Evolutionary conservation across 2,113 vertebrate genomes (phyloP).

Genomic region (Lonchura striata): DNA sequence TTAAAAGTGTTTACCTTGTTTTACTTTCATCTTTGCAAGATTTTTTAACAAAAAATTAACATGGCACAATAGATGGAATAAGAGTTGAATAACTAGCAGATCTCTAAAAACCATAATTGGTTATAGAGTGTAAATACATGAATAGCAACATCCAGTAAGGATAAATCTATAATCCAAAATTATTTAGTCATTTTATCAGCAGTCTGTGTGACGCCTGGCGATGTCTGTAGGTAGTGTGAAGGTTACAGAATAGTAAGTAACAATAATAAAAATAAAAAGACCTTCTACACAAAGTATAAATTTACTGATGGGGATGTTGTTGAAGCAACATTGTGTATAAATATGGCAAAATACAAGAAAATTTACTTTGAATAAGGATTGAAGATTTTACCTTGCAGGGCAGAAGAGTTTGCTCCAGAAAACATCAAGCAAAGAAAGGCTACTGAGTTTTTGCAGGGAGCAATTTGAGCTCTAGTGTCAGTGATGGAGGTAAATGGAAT

Average conservation of each 20-base stretch:
- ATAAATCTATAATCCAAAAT: not conserved
- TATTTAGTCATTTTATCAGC: not conserved
- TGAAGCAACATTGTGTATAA: not conserved
- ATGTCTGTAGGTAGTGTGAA: not conserved
- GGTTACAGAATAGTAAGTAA: not conserved
- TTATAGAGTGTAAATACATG: not conserved
- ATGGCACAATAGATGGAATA: fast-evolving
- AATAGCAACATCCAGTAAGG: not conserved
- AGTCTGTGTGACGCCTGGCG: not conserved
- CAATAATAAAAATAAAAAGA: not conserved
- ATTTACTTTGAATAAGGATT: not conserved
- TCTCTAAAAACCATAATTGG: not conserved
- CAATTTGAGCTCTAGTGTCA: not conserved
- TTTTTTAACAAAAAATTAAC: not conserved
- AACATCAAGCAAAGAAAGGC: not conserved
- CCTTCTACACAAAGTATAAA: not conserved
- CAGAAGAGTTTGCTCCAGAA: not conserved
- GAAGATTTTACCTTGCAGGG: not conserved
- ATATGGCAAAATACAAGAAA: not conserved
- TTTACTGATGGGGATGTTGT: not conserved
- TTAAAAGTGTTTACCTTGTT: not conserved
- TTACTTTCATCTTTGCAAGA: not conserved
- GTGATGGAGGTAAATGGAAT: not conserved
- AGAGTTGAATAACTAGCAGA: not conserved
- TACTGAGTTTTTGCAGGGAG: not conserved